A percentile compares a stretch with the other conserved stretches of the same genome.
Evolutionary conservation across 37 sponge, comb jelly and placozoan genomes (phyloP).

Genomic region (Agelas oroides): DNA sequence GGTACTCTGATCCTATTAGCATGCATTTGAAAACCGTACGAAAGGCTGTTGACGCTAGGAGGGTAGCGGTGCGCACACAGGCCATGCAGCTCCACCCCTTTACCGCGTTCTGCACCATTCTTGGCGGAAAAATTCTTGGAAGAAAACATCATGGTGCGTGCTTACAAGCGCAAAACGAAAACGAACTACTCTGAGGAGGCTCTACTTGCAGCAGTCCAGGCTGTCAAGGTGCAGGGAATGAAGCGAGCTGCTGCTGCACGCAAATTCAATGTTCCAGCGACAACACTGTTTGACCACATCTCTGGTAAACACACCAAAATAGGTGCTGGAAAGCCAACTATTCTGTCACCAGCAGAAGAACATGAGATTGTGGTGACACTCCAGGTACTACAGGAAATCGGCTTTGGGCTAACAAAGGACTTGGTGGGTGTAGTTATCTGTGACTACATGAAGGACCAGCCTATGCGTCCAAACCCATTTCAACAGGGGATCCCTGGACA

Average conservation of each 20-base stretch:
- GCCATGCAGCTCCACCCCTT: no score
- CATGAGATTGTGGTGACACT: slow-evolving; percentile 58
- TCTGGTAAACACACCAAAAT: background rate
- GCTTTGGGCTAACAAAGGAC: slow-evolving; percentile 56
- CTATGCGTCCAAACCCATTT: slow-evolving; percentile 40
- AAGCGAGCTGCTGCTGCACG: slow-evolving; percentile 13
- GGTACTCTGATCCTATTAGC: no score
- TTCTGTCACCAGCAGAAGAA: slow-evolving; percentile 52
- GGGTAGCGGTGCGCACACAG: no score
- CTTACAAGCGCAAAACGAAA: background rate
- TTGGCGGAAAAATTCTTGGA: background rate
- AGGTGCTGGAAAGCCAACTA: slow-evolving; percentile 43
- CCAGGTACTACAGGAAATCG: slow-evolving; percentile 62
- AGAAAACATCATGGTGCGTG: slow-evolving; percentile 6
- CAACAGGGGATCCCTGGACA: slow-evolving; percentile 30
- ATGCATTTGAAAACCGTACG: no score
- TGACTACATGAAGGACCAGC: slow-evolving; percentile 44
- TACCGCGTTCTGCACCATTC: no score
- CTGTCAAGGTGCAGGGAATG: background rate
- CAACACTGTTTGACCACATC: slow-evolving; percentile 46
- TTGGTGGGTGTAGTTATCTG: slow-evolving; percentile 46
- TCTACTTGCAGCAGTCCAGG: slow-evolving; percentile 10
- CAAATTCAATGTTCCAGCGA: slow-evolving; percentile 39
- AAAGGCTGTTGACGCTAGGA: no score
- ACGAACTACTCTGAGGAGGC: background rate